Base-by-base conservation (phyloP, 1,140 invertebrate genomes). In the Calosoma granatense region DNA sequence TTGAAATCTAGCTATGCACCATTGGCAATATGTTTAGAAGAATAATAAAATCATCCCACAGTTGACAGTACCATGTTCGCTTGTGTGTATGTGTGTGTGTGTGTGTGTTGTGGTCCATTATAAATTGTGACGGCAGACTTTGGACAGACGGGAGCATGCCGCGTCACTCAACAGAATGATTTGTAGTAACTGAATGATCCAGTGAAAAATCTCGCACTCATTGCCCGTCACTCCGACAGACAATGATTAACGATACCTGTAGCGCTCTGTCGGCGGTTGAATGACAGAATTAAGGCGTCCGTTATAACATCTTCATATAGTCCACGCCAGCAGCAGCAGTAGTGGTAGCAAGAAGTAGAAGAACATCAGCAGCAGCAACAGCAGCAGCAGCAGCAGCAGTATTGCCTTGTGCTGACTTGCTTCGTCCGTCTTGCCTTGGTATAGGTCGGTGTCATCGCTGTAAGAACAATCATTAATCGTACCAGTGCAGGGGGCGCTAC, bases 231-330 rank as follows among this genome's bases (percentile, higher is more conserved):
- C 17, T 17, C 9, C 41, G 41, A 47, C 41, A 47, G 41, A 47
- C 41, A 47, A 47, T 47, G 41, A 47, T 47, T 47, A 47, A 47
- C 41, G 41, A 47, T 47, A 47, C 41, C 41, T 47, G 41, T 47
- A 47, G 41, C 41, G 41, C 41, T 12, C 41, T 47, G 41, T 47
- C 41, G 41, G 41, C 17, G 41, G 41, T 47, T 47, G 41, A 47
- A 47, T 47, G 41, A 47, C 41, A 47, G 41, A 47, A 47, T 47
- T 47, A 47, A 47, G 41, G 41, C 41, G 41, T 47, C 41, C 41
- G 41, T 47, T 47, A 47, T 47, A 47, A 47, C 41, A 47, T 47
- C 41, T 47, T 47, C 41, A 47, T 47, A 30, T n/a, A n/a, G n/a
- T n/a, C n/a, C n/a, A 14, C 26, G 26, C 26, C 26, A 30, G 4